Base-by-base conservation (phyloP, 2,797 vertebrate species). In the Gymnopithys bicolor region DNA sequence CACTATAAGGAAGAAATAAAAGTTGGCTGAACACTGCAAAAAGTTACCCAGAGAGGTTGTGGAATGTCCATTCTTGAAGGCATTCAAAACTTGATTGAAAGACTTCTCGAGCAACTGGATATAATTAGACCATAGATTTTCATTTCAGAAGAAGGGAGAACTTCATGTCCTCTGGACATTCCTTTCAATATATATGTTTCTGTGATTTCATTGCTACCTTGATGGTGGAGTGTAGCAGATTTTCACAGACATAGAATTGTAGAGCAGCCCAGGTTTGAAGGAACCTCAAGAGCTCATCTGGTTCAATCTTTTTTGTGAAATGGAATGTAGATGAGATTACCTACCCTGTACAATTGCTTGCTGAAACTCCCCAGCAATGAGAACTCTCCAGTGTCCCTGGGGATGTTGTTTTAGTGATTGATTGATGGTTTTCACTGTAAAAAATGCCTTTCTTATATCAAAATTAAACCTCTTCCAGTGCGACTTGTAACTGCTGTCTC, bases 231-330 rank as follows among this genome's bases (percentile, higher is more conserved):
- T 27, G 30, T 21, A 19, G 23, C 12, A 55, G 23, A 8, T 86
- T 89, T 64, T 63, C 18, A 37, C 18, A 37, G 21, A 53, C 33
- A 17, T 2, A 27, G 19, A 78, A 35, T 19, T 41, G 21, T 41
- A 49, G 33, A 63, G 25, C 14, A 70, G 22, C 5, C 18, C 7
- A 43, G 5, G 5, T 6, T 70, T 15, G 27, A 70, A 32, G 11
- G 9, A 12, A 43, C 5, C 35, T 56, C 0, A 0, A 27, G 25
- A 70, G 22, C 3, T 78, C 32, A 15, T 35, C 27, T 70, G 8
- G 10, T 70, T 63, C 35, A 56, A 63, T 4, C 5, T 56, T 56
- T 71, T n/a, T 4, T 32, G 43, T 70, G 32, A 56, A 70, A 56
- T 43, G 22, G 9, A 49, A 7, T 48, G 14, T 55, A 56, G 66